These are phyloP conservation scores for Caranx melampygus DNA, from an alignment of 2,113 vertebrate genomes.

Conservation along the genomic window DNA sequence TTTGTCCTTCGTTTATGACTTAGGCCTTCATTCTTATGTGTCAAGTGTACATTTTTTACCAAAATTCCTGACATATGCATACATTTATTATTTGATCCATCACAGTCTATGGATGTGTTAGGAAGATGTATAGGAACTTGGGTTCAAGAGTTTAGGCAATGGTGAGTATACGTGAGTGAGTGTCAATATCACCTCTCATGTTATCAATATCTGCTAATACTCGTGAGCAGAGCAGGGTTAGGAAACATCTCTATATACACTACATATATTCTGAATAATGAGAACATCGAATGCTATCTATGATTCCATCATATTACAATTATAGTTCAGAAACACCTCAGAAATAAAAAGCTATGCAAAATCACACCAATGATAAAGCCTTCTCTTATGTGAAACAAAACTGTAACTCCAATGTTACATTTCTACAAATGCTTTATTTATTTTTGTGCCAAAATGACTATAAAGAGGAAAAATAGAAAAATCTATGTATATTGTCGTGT, in stretches of 20 bases:
- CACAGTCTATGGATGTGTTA: neutral
- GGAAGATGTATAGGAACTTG: neutral
- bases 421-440: neutral
- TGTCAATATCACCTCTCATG: neutral
- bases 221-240: neutral
- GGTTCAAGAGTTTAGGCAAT: constrained; percentile 10
- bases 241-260: neutral
- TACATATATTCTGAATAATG: neutral
- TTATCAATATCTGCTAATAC: neutral
- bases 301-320: neutral
- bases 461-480: neutral
- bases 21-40: neutral
- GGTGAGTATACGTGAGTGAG: neutral
- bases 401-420: no score
- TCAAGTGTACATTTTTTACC: constrained; percentile 13
- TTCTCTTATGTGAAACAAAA: neutral
- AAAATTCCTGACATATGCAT: neutral
- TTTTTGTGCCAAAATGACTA: neutral
- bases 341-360: neutral
- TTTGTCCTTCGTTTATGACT: constrained; percentile 33
- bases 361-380: neutral
- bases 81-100: constrained; percentile 6
- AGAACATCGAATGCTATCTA: neutral
- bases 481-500: neutral
- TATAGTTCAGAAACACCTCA: neutral